Evolutionary conservation across 2,888 invertebrate species (phyloP), one percentile per base, ranked within the genome.

Genomic region (Ichneumon xanthorius): DNA sequence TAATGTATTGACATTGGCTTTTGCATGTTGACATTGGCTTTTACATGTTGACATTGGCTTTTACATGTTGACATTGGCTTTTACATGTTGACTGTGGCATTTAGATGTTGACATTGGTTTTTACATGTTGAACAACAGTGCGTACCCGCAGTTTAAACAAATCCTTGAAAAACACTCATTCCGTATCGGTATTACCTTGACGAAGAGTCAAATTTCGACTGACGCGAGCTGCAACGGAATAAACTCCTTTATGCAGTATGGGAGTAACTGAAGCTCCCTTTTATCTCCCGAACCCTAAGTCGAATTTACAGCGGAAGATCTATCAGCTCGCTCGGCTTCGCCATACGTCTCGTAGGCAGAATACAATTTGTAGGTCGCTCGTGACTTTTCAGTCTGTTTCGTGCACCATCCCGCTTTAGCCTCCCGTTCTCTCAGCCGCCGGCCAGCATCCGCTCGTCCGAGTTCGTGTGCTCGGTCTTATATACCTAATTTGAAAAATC

Each of bases 401-500:
- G 67, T 68, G 48, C 73, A 16, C 48, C 55, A 72, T 80, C 48
- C 58, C 40, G 30, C 19, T 37, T 14, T 26, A 45, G 33, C 58
- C 2, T 14, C 16, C n/a, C 22, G 37, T 61, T 65, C 58, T 33
- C 61, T 58, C 26, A n/a, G 45, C 30, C 50, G 45, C 16, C 61
- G 37, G 48, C 75, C 50, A 68, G 61, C 63, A 78, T 63, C 61
- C 68, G 65, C 76, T 71, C 76, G 67, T 58, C 72, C 82, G 19
- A 67, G 58, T 73, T 40, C 82, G 82, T 82, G 67, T 76, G 79
- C 83, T 85, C 78, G 75, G 72, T 82, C 78, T 70, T 75, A 85
- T 79, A 75, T 79, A 50, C 83, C 82, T 85, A 81, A 83, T 87
- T 87, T 79, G 75, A 79, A 73, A 63, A 81, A 85, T 85, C 79